These are phyloP conservation scores for Drosophila sp. DNA, from an alignment of 1,140 invertebrate species.

Conservation along the genomic window DNA sequence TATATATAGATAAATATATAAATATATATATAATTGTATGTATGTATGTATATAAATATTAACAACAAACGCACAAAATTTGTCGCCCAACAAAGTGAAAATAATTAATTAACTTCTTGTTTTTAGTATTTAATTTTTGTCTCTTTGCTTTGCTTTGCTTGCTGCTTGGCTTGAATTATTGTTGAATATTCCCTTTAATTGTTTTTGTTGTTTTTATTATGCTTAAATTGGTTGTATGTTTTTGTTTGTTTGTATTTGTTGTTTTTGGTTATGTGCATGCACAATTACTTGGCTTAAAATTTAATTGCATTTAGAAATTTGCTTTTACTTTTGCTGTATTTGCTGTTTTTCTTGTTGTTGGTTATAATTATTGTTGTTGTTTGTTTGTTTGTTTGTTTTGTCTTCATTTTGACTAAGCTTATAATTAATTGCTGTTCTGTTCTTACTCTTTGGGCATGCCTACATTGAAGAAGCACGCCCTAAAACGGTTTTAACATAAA, in stretches of 20 bases:
- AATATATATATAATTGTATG: constrained; percentile 35
- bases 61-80: constrained; percentile 69
- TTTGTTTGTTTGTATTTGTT: constrained; percentile 35
- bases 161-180: constrained; percentile 33
- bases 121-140: constrained; percentile 41
- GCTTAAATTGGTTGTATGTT: constrained; percentile 35
- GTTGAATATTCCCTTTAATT: constrained; percentile 29
- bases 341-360: constrained; percentile 19
- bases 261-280: constrained; percentile 66
- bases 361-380: constrained; percentile 43
- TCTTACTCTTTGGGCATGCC: constrained; percentile 62
- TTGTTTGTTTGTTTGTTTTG: constrained; percentile 49
- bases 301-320: constrained; percentile 68
- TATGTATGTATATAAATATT: constrained; percentile 47
- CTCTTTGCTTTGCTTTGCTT: constrained; percentile 47
- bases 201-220: constrained; percentile 44
- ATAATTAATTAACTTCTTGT: constrained; percentile 47
- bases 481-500: constrained; percentile 75
- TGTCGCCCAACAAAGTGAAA: constrained; percentile 34
- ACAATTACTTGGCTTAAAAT: constrained; percentile 71
- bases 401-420: constrained; percentile 82
- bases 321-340: constrained; percentile 38
- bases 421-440: constrained; percentile 83
- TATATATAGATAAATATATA: constrained; percentile 35
- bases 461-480: constrained; percentile 18